Evolutionary conservation across 2,113 vertebrate genomes (phyloP), one percentile per base, ranked within the genome.

Genomic region (Bujurquina vittata): DNA sequence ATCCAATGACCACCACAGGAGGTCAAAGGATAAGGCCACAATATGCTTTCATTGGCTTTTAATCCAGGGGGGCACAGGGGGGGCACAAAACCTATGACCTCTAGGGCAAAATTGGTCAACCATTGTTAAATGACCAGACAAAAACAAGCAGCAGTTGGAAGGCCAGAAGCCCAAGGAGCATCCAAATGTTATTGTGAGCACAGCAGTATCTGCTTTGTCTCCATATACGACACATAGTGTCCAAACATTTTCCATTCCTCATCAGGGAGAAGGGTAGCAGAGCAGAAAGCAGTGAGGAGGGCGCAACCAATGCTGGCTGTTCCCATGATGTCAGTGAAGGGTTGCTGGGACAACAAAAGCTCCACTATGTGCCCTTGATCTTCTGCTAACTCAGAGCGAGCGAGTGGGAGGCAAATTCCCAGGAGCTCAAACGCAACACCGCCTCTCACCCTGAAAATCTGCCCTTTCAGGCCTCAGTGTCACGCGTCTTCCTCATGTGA

Each of bases 381-480:
- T 84, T 57, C 83, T 76, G 77, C 58, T 60, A 43, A 76, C 20
- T 7, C 29, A 10, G 8, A 60, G 56, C 8, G 62, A 87, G 74
- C 22, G 57, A 56, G 69, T 65, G 61, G 78, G 81, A 55, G 63
- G 75, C 67, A 40, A 4, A 62, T 76, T 91, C 85, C 89, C 87
- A 87, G 67, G 63, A 80, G 75, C 60, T 20, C 79, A 67, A 82
- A 89, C 83, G 90, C 54, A 85, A 88, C 86, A 79, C 49, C 80
- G 77, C 91, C 81, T 85, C 81, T 92, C 81, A 85, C 79, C 84
- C 81, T 81, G 62, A 88, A 88, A 92, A 88, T 79, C 17, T 17
- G 75, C 69, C 60, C 81, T 83, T 85, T 91, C 76, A 89, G 67
- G 79, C 65, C 43, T 75, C 49, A 3, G 56, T 61, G 60, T 20